Evolutionary conservation across 2,888 invertebrate species (phyloP), one percentile per base, ranked within the genome.

Genomic region (Acleris sparsana): DNA sequence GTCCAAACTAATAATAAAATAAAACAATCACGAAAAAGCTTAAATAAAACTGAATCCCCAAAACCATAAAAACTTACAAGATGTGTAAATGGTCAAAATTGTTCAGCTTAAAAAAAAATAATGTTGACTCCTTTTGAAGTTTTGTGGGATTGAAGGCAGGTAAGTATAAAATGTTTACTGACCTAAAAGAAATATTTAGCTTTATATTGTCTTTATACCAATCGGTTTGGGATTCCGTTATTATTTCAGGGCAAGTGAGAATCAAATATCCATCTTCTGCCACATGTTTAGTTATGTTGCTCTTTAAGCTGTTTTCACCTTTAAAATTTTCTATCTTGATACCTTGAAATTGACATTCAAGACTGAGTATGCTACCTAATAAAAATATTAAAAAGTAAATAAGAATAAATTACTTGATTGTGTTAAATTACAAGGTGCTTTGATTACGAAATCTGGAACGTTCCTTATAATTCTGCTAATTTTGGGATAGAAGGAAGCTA

Each of bases 191-290:
- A 29, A 87, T 85, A 73, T 87, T 85, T 53, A 95, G 76, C 17
- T 80, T 65, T 52, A 87, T 78, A 7, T 91, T 87, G 72, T 94
- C 91, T 77, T 91, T 93, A 72, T 81, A 92, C 95, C 95, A 95
- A 58, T 90, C 76, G 2, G 95, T 88, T 61, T 86, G 79, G 49
- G 92, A 92, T 58, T 93, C 89, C 60, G 86, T 63, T 49, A 83
- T 86, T 20, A 93, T 85, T 87, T 94, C 94, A 2, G 94, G 93
- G 77, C 95, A 95, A 33, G 88, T 74, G 48, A 94, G 76, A 4
- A 90, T 89, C 49, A 94, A 77, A 77, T 94, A 93, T 2, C 93
- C 89, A 69, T 93, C 90, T 80, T 94, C 93, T 17, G 87, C 82
- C 46, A 95, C 76, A 46, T 93, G 74, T 64, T 70, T 73, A 82